phyloP scores from a whole-genome alignment of 2,113 vertebrate species.

The Serranochromis macrocephalus region DNA sequence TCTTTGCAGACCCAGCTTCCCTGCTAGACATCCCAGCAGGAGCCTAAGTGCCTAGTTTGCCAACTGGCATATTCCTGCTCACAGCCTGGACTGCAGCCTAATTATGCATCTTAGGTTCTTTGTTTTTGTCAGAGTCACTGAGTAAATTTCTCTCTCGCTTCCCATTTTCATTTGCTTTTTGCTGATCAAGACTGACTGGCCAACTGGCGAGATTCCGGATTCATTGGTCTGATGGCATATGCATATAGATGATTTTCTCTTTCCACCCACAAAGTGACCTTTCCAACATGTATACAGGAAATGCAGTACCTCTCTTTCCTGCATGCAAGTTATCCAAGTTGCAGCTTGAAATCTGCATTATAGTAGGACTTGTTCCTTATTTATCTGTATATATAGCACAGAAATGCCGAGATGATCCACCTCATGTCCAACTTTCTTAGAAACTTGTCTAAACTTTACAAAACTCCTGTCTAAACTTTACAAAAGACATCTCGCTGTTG shows the following conservation, averaged over 20 bases:
- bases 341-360: neutral
- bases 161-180: conserved; percentile 25
- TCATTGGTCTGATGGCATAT: conserved; percentile 19
- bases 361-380: neutral
- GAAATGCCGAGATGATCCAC: neutral
- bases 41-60: conserved; percentile 25
- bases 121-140: conserved; percentile 32
- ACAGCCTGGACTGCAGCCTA: conserved; percentile 41
- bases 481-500: neutral
- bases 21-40: conserved; percentile 34
- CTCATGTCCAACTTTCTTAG: conserved; percentile 12
- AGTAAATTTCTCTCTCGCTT: conserved; percentile 36
- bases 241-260: conserved; percentile 28
- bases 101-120: conserved; percentile 43
- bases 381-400: neutral
- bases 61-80: conserved; percentile 40
- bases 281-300: neutral
- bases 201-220: conserved; percentile 17
- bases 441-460: neutral
- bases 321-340: neutral
- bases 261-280: conserved; percentile 28
- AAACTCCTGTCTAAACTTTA: neutral
- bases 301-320: neutral
- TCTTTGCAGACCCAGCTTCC: conserved; percentile 9
- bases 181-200: conserved; percentile 21